Evolutionary conservation across 2,797 vertebrate species (phyloP), one percentile per base, ranked within the genome.

Genomic region (Malurus splendens): DNA sequence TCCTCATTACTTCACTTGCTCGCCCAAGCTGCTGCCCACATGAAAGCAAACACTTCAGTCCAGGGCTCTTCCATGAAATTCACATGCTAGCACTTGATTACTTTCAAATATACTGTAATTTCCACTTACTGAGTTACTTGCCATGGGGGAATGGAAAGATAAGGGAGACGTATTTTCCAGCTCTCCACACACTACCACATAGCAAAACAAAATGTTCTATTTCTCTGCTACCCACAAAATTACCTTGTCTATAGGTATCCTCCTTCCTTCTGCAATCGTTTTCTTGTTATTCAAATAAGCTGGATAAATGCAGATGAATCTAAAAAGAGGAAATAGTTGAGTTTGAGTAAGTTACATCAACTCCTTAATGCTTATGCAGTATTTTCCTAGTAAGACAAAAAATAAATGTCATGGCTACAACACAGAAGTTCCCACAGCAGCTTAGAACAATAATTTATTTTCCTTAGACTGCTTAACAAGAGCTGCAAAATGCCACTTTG

Each of bases 241-340:
- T 90, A 99, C 99, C 98, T 99, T 99, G 76, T 98, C 98, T 66
- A 97, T 39, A 13, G 99, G 98, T 94, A 99, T 99, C 92, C 98
- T 96, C 67, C 99, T 97, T 62, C 99, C 99, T 94, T 99, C 99
- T 11, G 98, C 98, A 95, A 99, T 97, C 7, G 98, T 99, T 96
- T 99, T 99, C 97, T 99, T 99, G 90, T 98, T 99, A 97, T 99
- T 99, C 94, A 99, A 97, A 95, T 99, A 99, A 15, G 98, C 96
- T 16, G 99, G 99, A 94, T 99, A 99, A 81, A 99, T 94, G 91
- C 98, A 99, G 90, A 99, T 95, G 87, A 98, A 99, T 97, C 99
- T 99, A 96, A 76, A 95, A 82, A 82, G 27, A 86, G 6, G 81
- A 82, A 89, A 67, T 9, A 72, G 30, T 3, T 3, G 33, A 42